A percentile compares a stretch with the other conserved stretches of the same genome.
These are phyloP conservation scores for Epizoanthus illoricatus DNA, from an alignment of 92 coral and sea anemone species.

Conservation along the genomic window DNA sequence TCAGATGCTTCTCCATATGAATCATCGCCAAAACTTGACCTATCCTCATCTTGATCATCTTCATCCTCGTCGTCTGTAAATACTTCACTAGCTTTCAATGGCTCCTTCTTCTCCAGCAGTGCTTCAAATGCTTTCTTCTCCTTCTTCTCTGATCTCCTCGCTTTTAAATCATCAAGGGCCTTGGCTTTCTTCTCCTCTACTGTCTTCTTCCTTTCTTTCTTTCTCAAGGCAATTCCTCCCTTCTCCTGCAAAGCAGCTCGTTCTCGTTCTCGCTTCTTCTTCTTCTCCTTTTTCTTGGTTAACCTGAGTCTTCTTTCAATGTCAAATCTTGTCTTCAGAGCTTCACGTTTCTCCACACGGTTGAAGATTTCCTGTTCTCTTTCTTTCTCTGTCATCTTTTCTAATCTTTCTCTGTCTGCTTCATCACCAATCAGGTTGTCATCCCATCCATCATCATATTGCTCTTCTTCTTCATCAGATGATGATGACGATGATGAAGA, in stretches of 20 bases:
- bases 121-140: constrained; percentile 85
- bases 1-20: constrained; percentile 84
- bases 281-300: constrained; percentile 91
- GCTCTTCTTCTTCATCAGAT: constrained; percentile 85
- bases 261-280: constrained; percentile 79
- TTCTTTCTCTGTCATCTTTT: constrained; percentile 96
- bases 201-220: constrained; percentile 87
- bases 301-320: constrained; percentile 83
- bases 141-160: constrained; percentile 84
- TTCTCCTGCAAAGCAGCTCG: constrained; percentile 73
- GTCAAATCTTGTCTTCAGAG: constrained; percentile 92
- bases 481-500: constrained; percentile 91
- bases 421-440: constrained; percentile 94
- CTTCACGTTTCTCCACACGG: constrained; percentile 96
- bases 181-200: constrained; percentile 96
- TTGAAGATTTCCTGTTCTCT: constrained; percentile 91
- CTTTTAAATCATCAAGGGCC: constrained; percentile 93
- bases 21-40: constrained; percentile 80
- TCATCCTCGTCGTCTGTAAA: constrained; percentile 98
- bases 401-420: constrained; percentile 90
- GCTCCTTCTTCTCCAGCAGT: constrained; percentile 86
- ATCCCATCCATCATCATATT: constrained; percentile 92
- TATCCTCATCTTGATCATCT: constrained; percentile 90
- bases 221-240: constrained; percentile 90
- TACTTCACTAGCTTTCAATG: constrained; percentile 87